These are phyloP conservation scores for Epizoanthus ramosus DNA, from an alignment of 92 coral and sea anemone genomes.

Conservation along the genomic window DNA sequence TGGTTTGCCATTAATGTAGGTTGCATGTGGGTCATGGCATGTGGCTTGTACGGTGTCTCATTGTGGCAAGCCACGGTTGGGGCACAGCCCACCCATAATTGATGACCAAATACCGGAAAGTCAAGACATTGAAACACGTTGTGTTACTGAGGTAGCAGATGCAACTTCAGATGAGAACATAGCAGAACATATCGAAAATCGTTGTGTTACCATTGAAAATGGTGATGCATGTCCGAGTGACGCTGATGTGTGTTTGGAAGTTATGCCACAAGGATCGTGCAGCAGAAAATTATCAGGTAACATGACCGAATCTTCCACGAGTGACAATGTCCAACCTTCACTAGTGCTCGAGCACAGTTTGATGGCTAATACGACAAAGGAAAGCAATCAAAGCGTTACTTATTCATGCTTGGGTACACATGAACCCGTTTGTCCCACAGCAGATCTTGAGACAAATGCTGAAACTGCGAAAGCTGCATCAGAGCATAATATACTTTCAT, in stretches of 20 bases:
- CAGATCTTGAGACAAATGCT: not conserved
- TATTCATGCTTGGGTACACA: no score
- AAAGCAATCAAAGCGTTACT: no score
- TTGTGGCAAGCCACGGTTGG: not conserved
- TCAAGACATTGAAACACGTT: not conserved
- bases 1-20: conserved; percentile 52
- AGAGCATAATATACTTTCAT: not conserved
- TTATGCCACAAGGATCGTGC: not conserved
- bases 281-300: not conserved
- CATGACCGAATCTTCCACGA: no score
- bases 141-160: not conserved
- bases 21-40: conserved; percentile 98
- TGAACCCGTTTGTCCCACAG: no score
- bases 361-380: no score
- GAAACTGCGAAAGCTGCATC: not conserved
- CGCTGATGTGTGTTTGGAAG: not conserved
- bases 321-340: no score
- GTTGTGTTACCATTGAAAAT: not conserved
- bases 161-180: not conserved
- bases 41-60: conserved; percentile 75
- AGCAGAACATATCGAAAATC: not conserved
- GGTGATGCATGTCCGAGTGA: not conserved
- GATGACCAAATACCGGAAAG: not conserved
- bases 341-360: no score
- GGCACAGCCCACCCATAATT: not conserved